Conservation (phyloP, 2,797 vertebrate species). For the Anguilla megastoma region DNA sequence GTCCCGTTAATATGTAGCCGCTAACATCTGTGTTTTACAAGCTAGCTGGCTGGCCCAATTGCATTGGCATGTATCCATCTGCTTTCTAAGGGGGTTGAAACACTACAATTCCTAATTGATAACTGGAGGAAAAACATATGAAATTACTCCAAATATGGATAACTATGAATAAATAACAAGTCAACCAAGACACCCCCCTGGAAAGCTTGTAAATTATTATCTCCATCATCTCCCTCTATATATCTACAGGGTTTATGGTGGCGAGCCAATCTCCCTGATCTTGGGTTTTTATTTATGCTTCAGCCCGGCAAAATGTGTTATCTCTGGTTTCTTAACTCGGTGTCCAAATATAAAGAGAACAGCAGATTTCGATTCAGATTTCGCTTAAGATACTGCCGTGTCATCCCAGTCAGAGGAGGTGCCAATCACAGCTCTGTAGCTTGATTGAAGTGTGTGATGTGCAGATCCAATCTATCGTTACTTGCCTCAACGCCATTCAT, state of each 20-base stretch:
- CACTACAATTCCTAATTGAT: neutral
- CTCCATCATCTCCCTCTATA: neutral
- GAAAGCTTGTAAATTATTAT: neutral
- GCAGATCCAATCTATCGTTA: neutral
- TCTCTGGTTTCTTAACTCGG: neutral
- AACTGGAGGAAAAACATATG: neutral
- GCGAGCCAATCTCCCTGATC: neutral
- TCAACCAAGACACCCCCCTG: neutral
- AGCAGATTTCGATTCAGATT: neutral
- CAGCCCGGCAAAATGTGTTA: neutral
- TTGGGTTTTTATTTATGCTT: neutral
- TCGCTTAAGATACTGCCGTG: neutral
- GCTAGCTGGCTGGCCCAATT: neutral
- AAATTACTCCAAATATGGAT: neutral
- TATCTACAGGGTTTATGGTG: neutral
- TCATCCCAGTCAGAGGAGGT: neutral
- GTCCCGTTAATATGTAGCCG: no score
- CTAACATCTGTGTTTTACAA: no score
- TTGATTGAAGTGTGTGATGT: neutral
- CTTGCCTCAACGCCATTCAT: neutral
- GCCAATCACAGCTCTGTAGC: neutral
- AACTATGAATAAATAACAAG: neutral
- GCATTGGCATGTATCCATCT: neutral
- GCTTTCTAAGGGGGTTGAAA: neutral
- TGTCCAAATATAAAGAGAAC: neutral